phyloP scores from a whole-genome alignment of 2,888 invertebrate genomes.

The Callinectes sapidus region DNA sequence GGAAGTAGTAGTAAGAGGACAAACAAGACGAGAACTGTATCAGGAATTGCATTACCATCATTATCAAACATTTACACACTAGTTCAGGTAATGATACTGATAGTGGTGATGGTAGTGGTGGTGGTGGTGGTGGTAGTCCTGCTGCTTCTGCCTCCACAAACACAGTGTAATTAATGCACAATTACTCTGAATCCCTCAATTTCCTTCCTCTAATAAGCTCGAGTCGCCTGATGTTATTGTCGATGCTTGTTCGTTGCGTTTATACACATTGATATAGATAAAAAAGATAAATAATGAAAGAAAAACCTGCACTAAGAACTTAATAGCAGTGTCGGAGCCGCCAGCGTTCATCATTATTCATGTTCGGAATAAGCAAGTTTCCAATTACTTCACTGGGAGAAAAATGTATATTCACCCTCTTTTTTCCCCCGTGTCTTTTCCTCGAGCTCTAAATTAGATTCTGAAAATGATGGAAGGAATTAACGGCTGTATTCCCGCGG shows the following conservation, averaged over 20 bases:
- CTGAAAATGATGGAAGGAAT: slow-evolving; percentile 11
- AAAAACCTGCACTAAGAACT: neutral
- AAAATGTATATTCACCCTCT: neutral
- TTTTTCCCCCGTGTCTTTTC: neutral
- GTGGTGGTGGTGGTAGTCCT: neutral
- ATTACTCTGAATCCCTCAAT: neutral
- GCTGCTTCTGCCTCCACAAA: neutral
- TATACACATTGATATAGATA: neutral
- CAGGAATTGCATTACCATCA: neutral
- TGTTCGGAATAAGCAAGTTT: slow-evolving; percentile 36
- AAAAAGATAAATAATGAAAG: neutral
- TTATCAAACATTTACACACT: neutral
- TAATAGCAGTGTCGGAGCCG: neutral
- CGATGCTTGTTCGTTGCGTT: neutral
- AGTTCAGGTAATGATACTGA: neutral
- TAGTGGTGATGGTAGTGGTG: neutral
- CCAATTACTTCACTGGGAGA: neutral
- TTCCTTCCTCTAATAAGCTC: neutral
- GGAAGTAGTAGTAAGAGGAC: neutral
- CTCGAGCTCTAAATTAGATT: neutral
- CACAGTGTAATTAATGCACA: neutral
- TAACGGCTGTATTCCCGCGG: neutral
- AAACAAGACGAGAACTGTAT: neutral
- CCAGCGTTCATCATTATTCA: neutral
- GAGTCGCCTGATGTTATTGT: neutral